A percentile compares a stretch with the other conserved stretches of the same genome.
Conservation (phyloP, 2,113 vertebrate genomes). For the Macheiramphus alcinus region DNA sequence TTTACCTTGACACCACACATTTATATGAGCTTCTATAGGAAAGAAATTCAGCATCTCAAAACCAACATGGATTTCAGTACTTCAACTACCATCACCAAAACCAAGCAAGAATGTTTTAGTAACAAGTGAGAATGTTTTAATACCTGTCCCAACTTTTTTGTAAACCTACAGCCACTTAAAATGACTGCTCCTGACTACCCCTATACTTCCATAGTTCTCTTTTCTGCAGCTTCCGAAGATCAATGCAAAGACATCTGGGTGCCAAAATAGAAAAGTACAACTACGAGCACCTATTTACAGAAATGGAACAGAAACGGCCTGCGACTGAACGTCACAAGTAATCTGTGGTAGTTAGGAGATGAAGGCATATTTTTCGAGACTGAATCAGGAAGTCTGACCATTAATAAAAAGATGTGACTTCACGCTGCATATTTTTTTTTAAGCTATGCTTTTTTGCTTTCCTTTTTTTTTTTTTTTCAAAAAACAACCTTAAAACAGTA, state of each 20-base stretch:
- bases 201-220: background rate
- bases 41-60: background rate
- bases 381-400: background rate
- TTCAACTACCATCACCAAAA: background rate
- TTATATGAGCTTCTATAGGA: background rate
- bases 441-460: background rate
- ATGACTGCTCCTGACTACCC: background rate
- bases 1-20: background rate
- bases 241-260: fast-evolving
- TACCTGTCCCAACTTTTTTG: background rate
- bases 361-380: background rate
- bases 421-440: background rate
- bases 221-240: background rate
- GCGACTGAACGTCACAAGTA: background rate
- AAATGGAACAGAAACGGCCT: background rate
- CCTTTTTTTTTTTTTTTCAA: background rate
- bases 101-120: background rate
- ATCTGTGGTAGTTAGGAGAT: background rate
- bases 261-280: background rate
- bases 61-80: background rate
- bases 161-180: background rate
- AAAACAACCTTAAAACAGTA: background rate
- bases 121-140: background rate
- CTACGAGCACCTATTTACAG: background rate
- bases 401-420: background rate